These are phyloP conservation scores for Macrosoma leucophasiata DNA, from an alignment of 2,888 invertebrate species.

Conservation along the genomic window DNA sequence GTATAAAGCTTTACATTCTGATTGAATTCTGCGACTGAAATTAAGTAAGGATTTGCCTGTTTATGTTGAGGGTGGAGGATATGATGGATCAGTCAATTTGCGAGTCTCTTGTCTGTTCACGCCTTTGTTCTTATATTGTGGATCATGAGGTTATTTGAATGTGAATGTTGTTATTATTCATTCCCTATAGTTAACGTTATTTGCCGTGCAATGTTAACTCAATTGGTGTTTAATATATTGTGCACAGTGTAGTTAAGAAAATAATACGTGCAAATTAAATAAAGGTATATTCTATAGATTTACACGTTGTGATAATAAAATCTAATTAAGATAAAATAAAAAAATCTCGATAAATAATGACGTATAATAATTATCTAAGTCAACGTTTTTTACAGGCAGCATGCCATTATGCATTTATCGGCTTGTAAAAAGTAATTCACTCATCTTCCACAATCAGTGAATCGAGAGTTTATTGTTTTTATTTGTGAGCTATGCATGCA, in stretches of 20 bases:
- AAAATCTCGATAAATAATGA: no score
- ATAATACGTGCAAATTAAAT: constrained; percentile 10
- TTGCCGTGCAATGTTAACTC: neutral
- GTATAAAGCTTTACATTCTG: constrained; percentile 70
- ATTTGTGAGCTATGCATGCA: constrained; percentile 37
- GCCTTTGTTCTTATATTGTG: constrained; percentile 45
- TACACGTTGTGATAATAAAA: no score
- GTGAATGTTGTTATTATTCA: constrained; percentile 14
- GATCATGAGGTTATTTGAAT: constrained; percentile 26
- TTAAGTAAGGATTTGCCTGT: constrained; percentile 75
- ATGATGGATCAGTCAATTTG: constrained; percentile 67
- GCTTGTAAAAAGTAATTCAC: constrained; percentile 42
- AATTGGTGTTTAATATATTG: no score
- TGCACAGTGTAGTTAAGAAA: constrained; percentile 2
- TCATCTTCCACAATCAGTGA: constrained; percentile 41
- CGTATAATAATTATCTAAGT: constrained; percentile 30
- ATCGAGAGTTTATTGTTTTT: constrained; percentile 47
- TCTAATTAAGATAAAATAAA: no score
- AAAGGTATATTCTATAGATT: no score
- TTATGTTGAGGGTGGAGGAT: constrained; percentile 62
- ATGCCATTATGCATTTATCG: constrained; percentile 48
- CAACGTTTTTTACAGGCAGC: constrained; percentile 27
- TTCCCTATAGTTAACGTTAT: constrained; percentile 7
- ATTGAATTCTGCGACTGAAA: constrained; percentile 75
- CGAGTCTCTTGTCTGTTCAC: constrained; percentile 49